phyloP scores from a whole-genome alignment of 2,797 vertebrate species.

The Macroramphosus scolopax region DNA sequence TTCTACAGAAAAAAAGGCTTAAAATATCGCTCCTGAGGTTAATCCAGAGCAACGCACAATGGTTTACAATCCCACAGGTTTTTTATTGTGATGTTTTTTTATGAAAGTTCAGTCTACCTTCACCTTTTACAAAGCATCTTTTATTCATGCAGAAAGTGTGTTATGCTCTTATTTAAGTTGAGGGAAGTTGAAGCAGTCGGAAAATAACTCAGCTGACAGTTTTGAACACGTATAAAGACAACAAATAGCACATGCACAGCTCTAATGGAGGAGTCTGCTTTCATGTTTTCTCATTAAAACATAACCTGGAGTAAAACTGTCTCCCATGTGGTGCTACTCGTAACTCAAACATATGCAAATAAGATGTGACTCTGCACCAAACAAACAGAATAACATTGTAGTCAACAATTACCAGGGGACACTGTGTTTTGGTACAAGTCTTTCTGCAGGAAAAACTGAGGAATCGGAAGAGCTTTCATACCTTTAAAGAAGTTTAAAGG shows the following conservation, averaged over 20 bases:
- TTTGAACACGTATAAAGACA: slow-evolving; percentile 46
- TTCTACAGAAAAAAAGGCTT: no score
- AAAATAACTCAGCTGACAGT: slow-evolving; percentile 45
- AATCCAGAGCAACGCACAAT: no score
- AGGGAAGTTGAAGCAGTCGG: slow-evolving; percentile 22
- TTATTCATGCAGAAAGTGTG: slow-evolving; percentile 34
- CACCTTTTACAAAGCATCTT: slow-evolving; percentile 6
- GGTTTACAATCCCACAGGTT: no score
- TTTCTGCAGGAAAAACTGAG: slow-evolving; percentile 25
- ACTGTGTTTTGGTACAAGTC: slow-evolving; percentile 27
- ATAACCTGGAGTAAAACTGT: slow-evolving; percentile 69
- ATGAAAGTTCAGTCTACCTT: slow-evolving; percentile 12
- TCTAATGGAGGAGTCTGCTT: slow-evolving; percentile 54
- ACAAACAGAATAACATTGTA: slow-evolving; percentile 57
- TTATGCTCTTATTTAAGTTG: slow-evolving; percentile 40
- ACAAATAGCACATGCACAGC: slow-evolving; percentile 41
- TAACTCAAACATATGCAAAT: slow-evolving; percentile 71
- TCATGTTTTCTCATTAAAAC: slow-evolving; percentile 73
- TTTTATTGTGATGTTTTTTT: no score
- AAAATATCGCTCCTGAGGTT: no score
- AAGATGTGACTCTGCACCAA: slow-evolving; percentile 51
- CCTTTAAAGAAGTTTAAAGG: slow-evolving; percentile 29
- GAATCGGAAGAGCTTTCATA: slow-evolving; percentile 20
- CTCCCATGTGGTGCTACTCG: slow-evolving; percentile 45
- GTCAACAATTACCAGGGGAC: slow-evolving; percentile 62